These are phyloP conservation scores for Parazoanthus atlanticus DNA, from an alignment of 92 coral and sea anemone species.

Conservation along the genomic window DNA sequence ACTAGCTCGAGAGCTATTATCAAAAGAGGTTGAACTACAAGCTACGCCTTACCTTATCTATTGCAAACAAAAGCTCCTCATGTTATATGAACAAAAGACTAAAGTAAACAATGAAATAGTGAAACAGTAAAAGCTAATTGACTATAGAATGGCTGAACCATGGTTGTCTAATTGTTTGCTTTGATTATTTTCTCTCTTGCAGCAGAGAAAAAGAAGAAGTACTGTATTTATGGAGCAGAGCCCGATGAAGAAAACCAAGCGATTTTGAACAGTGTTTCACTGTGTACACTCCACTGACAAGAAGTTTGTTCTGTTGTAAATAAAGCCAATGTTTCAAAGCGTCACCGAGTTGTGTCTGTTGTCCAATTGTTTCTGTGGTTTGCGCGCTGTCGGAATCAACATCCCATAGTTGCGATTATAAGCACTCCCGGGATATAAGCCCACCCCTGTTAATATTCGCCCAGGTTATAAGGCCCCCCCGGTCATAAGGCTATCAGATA, in stretches of 20 bases:
- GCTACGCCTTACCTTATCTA: too few species aligned
- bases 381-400: neutral
- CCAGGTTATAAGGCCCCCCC: too few species aligned
- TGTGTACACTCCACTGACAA: neutral
- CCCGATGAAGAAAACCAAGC: conserved; percentile 47
- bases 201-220: conserved; percentile 45
- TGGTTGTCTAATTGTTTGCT: neutral
- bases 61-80: too few species aligned
- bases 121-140: too few species aligned
- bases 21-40: too few species aligned
- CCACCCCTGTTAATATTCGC: too few species aligned
- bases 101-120: too few species aligned
- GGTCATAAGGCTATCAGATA: too few species aligned
- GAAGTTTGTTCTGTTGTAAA: conserved; percentile 13
- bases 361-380: neutral
- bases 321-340: neutral
- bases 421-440: too few species aligned
- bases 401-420: neutral
- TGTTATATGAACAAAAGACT: too few species aligned
- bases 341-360: neutral
- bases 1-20: too few species aligned
- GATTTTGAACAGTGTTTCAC: conserved; percentile 15
- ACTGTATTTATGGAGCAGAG: conserved; percentile 36
- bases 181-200: neutral
- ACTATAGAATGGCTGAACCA: neutral